Conservation (phyloP, 53 echinoderm and acorn worm species). For the Temnopleurus reevesii region DNA sequence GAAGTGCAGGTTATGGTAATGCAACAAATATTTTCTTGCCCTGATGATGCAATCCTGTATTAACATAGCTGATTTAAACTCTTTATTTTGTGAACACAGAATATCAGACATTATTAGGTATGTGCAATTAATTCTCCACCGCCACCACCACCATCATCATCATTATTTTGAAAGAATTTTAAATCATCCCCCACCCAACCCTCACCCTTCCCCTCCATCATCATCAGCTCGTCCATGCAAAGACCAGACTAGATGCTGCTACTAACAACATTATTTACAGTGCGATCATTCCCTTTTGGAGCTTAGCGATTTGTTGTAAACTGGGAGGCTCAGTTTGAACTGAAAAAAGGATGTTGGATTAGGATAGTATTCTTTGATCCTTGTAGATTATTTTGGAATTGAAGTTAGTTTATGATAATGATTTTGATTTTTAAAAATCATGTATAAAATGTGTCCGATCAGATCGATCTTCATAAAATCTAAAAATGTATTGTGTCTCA, state of each 20-base stretch:
- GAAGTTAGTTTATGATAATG: not conserved
- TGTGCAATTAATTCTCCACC: not conserved
- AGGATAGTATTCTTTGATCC: no score
- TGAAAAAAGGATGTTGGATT: no score
- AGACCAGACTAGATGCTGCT: not conserved
- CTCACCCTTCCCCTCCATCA: not conserved
- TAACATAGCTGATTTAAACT: not conserved
- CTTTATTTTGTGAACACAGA: slow-evolving; percentile 31
- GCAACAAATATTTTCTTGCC: not conserved
- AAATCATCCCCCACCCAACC: not conserved
- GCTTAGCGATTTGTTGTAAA: no score
- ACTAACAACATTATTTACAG: not conserved
- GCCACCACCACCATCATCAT: no score
- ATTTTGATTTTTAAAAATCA: not conserved
- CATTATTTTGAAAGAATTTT: no score
- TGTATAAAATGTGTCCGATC: no score
- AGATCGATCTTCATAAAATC: no score
- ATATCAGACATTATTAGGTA: slow-evolving; percentile 40
- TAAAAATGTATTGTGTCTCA: no score
- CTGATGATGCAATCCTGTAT: not conserved
- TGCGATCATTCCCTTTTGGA: not conserved
- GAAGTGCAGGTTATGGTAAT: no score
- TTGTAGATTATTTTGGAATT: not conserved
- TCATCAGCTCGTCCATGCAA: not conserved
- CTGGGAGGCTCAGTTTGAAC: no score